Evolutionary conservation across 2,888 invertebrate genomes (phyloP), one percentile per base, ranked within the genome.

Genomic region (Priocnemis perturbator): DNA sequence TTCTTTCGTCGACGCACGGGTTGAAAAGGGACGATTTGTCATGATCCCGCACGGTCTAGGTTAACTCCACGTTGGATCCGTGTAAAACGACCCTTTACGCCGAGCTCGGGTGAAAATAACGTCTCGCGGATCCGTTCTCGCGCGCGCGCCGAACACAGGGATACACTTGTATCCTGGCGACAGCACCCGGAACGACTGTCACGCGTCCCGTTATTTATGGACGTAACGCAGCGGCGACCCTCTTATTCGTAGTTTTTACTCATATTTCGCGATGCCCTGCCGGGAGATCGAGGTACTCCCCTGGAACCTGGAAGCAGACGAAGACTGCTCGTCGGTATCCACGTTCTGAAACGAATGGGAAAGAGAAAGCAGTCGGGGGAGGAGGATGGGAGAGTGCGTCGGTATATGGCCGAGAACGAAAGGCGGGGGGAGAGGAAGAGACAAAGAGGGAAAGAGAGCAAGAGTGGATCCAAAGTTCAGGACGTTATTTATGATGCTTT

Each of bases 121-220:
- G 37, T 37, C 37, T 37, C 37, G 37, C 37, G 37, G 30, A 20
- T 55, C 26, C n/a, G 21, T 15, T 21, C 15, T 20, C 23, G 68
- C 71, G 65, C 66, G 70, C 37, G 7, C 37, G 14, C 26, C 26
- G 37, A 37, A 37, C 1, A 37, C 37, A 37, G 37, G 37, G 37
- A 37, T 37, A 37, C 37, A 37, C 37, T 37, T 37, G 71, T 67
- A 78, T 65, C 69, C 62, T 62, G 73, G 69, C 67, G 75, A 65
- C 71, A 68, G 74, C 74, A 66, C 74, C 74, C 74, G 69, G 64
- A 70, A 69, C 74, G 71, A 73, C 81, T 86, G 86, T 86, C 86
- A 84, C 78, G 81, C 74, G 77, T 78, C 76, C 44, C 78, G 81
- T 84, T 85, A 87, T 87, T 86, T 87, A 87, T 84, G 84, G 75